Evolutionary conservation across 2,888 invertebrate species (phyloP).

Genomic region (Pocota personata): DNA sequence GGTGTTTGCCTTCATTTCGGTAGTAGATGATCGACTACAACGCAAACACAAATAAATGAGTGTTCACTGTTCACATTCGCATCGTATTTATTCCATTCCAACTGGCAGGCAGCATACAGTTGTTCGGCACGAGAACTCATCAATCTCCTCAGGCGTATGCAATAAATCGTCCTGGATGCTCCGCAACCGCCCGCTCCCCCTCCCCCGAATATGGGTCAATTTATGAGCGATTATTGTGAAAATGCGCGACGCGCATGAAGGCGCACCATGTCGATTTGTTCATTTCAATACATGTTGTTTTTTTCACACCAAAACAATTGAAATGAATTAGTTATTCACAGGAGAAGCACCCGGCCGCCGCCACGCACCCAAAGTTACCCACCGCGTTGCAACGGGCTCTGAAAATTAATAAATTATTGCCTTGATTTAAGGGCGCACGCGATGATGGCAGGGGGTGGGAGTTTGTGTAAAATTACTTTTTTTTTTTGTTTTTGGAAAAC

Average conservation of each 20-base stretch:
- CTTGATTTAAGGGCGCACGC: neutral
- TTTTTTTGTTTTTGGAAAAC: neutral
- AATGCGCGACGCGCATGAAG: neutral
- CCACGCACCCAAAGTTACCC: neutral
- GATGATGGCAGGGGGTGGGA: neutral
- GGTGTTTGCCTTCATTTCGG: slow-evolving; percentile 15
- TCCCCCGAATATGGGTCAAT: slow-evolving; percentile 42
- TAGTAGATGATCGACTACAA: slow-evolving; percentile 34
- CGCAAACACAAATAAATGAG: slow-evolving; percentile 31
- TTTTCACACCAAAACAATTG: slow-evolving; percentile 14
- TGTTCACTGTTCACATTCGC: slow-evolving; percentile 19
- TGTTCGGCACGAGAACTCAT: slow-evolving; percentile 23
- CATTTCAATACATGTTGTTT: neutral
- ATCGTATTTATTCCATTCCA: slow-evolving; percentile 31
- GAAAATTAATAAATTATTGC: slow-evolving; percentile 37
- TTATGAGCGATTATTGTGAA: slow-evolving; percentile 40
- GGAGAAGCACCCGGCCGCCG: neutral
- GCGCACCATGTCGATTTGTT: slow-evolving; percentile 26
- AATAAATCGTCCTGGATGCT: slow-evolving; percentile 43
- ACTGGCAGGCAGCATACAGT: slow-evolving; percentile 18
- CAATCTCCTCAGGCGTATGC: slow-evolving; percentile 41
- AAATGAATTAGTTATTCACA: slow-evolving; percentile 37
- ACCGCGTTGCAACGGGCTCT: neutral
- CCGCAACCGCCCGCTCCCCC: neutral
- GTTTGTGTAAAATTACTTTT: slow-evolving; percentile 34